Percentiles rank a stretch among this genome's conserved stretches.
Evolutionary conservation across 2,888 invertebrate genomes (phyloP).

Genomic region (Pristionchus entomophagus): DNA sequence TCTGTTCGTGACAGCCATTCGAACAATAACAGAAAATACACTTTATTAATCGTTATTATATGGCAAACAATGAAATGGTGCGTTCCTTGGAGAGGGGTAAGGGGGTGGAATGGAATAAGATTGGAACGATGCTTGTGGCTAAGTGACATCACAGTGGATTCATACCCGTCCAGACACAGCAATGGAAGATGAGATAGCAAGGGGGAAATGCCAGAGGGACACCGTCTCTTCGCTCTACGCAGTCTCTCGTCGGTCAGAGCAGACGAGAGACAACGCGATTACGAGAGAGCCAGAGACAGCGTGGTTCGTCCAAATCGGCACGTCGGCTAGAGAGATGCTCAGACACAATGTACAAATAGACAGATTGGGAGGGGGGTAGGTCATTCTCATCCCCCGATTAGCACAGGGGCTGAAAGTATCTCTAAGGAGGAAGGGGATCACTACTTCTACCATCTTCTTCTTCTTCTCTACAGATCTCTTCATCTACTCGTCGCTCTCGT

Average conservation of each 20-base stretch:
- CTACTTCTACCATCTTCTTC: not conserved
- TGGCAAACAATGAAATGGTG: not conserved
- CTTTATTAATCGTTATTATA: conserved; percentile 41
- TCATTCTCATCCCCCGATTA: not conserved
- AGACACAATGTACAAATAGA: conserved; percentile 40
- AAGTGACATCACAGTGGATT: conserved; percentile 35
- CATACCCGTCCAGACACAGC: not conserved
- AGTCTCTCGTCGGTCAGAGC: no score
- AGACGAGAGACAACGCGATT: no score
- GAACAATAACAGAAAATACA: conserved; percentile 18
- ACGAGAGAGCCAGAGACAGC: not conserved
- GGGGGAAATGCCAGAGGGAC: not conserved
- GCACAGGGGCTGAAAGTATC: not conserved
- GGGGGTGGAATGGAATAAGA: not conserved
- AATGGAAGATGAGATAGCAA: conserved; percentile 28
- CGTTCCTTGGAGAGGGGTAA: conserved; percentile 2
- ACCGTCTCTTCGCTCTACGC: not conserved
- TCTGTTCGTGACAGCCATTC: not conserved
- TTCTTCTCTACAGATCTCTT: not conserved
- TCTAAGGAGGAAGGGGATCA: not conserved
- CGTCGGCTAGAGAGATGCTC: not conserved
- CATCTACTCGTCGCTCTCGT: not conserved
- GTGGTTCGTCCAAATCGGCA: no score
- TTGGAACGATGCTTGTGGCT: conserved; percentile 27
- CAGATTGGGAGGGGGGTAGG: not conserved